These are phyloP conservation scores for Melanerpes formicivorus DNA, from an alignment of 2,113 vertebrate genomes.

Conservation along the genomic window DNA sequence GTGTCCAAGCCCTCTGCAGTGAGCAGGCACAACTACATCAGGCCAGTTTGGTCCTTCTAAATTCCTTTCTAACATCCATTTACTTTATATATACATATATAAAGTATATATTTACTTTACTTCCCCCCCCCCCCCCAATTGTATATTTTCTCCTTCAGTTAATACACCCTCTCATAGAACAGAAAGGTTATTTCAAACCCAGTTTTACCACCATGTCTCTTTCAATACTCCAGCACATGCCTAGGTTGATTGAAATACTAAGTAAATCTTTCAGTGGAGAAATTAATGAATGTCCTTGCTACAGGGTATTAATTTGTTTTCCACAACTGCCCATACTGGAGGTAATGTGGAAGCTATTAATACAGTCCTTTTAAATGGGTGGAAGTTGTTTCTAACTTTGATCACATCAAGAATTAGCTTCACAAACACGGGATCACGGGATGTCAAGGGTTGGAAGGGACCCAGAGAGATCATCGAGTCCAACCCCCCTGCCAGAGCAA, in stretches of 20 bases:
- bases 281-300: conserved; percentile 34
- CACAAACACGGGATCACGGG: neutral
- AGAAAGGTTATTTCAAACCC: neutral
- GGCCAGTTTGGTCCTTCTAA: neutral
- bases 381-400: conserved; percentile 57
- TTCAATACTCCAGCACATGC: neutral
- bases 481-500: too few relatives aligned
- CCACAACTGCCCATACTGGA: neutral
- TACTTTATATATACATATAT: neutral
- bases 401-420: conserved; percentile 49
- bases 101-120: too few relatives aligned
- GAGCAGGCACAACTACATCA: too few relatives aligned
- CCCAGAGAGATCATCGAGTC: too few relatives aligned
- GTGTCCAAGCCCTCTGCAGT: too few relatives aligned
- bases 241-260: conserved; percentile 9
- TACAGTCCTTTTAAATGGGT: conserved; percentile 38
- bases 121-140: too few relatives aligned
- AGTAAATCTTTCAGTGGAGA: conserved; percentile 23
- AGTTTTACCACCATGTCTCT: neutral
- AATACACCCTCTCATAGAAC: neutral
- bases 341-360: conserved; percentile 39
- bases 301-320: conserved; percentile 45
- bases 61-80: neutral
- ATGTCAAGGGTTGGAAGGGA: too few relatives aligned
- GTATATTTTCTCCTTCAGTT: neutral